Percentiles rank a stretch among this genome's conserved stretches.
Conservation (phyloP, 2,888 invertebrate species). For the Drosophila niveifrons region DNA sequence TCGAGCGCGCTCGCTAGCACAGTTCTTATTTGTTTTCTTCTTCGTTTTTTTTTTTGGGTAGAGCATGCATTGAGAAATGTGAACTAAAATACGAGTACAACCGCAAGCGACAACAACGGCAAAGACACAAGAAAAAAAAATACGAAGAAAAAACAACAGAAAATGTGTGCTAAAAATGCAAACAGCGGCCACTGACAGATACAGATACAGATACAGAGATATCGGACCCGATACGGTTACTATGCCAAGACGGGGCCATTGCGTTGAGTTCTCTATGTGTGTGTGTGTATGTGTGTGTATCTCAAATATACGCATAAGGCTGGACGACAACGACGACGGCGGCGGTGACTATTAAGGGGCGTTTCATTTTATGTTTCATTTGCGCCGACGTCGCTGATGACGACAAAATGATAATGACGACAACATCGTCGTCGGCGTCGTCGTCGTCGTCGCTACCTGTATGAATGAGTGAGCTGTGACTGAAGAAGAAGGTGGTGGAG, state of each 20-base stretch:
- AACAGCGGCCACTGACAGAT: slow-evolving; percentile 67
- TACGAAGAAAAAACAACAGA: slow-evolving; percentile 3
- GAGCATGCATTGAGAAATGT: slow-evolving; percentile 35
- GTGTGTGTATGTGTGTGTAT: slow-evolving; percentile 48
- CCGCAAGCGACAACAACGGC: slow-evolving; percentile 34
- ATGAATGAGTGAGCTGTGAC: slow-evolving; percentile 74
- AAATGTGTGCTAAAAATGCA: slow-evolving; percentile 78
- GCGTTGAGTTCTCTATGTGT: slow-evolving; percentile 17
- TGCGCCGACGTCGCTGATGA: slow-evolving; percentile 78
- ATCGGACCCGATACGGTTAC: slow-evolving; percentile 68
- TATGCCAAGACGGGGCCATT: slow-evolving; percentile 56
- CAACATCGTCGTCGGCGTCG: slow-evolving; percentile 43
- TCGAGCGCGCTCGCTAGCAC: background rate
- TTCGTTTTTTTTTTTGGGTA: slow-evolving; percentile 14
- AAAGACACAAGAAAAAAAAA: background rate
- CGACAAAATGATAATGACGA: slow-evolving; percentile 81
- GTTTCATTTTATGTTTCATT: slow-evolving; percentile 82
- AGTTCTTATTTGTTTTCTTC: slow-evolving; percentile 1
- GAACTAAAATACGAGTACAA: slow-evolving; percentile 59
- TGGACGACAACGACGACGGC: slow-evolving; percentile 36
- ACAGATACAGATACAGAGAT: slow-evolving; percentile 52
- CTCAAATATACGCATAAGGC: slow-evolving; percentile 74
- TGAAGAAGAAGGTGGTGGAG: background rate
- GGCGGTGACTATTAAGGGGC: slow-evolving; percentile 78
- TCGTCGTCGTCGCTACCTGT: slow-evolving; percentile 63